phyloP scores from a whole-genome alignment of 2,888 invertebrate species.

The Falcaria lacertinaria region DNA sequence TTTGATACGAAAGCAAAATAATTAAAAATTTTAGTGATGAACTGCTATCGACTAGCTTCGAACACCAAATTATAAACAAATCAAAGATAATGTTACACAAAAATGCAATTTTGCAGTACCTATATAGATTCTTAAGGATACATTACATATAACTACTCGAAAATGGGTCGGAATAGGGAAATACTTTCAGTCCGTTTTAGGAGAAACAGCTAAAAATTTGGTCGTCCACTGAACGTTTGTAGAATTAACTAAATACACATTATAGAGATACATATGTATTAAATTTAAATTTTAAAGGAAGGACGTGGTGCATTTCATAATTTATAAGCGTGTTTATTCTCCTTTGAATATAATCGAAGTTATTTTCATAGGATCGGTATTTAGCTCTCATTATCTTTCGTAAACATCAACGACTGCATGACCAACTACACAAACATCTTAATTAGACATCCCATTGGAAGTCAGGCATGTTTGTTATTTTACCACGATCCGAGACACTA shows the following conservation, averaged over 20 bases:
- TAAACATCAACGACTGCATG: background rate
- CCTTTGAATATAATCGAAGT: slow-evolving; percentile 13
- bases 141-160: slow-evolving; percentile 23
- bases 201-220: slow-evolving; percentile 46
- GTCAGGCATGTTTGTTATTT: background rate
- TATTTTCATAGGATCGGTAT: background rate
- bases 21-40: too few species aligned
- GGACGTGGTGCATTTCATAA: too few species aligned
- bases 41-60: too few species aligned
- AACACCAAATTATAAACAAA: too few species aligned
- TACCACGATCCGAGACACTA: slow-evolving; percentile 13
- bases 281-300: too few species aligned
- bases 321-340: too few species aligned
- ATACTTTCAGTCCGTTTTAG: slow-evolving; percentile 45
- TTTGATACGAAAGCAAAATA: too few species aligned
- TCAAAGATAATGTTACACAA: too few species aligned
- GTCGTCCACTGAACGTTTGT: slow-evolving; percentile 38
- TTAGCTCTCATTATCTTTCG: background rate
- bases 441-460: background rate
- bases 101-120: too few species aligned
- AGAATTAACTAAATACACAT: too few species aligned
- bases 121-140: background rate
- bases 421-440: background rate
- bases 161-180: slow-evolving; percentile 57
- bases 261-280: too few species aligned